Base-by-base conservation (phyloP, 30 jellyfish, hydroid and myxozoan genomes). In the Hydra vulgaris region DNA sequence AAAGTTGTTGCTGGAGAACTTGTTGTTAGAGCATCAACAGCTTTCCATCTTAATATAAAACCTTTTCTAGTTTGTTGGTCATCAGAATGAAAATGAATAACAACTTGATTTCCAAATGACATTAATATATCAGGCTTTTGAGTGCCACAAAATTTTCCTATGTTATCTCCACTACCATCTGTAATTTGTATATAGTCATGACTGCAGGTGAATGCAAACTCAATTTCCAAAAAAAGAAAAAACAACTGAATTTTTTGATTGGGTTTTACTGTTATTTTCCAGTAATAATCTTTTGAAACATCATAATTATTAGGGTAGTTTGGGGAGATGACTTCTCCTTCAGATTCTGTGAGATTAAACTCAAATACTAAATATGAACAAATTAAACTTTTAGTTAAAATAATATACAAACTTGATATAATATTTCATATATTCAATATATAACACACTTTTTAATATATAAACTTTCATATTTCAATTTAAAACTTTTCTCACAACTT, bases 171-270 rank as follows among this genome's bases (percentile, higher is more conserved):
- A 27, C 68, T 18, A 7, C 94, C 86, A 70, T 86, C 95, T 56
- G 76, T 85, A n/a, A 91, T 70, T 54, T 79, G 72, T 1, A 91
- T 72, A 83, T 77, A 91, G 70, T 91, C 98, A 78, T 87, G 76
- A 24, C 72, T 82, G 24, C 98, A 91, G 22, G 26, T 77, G 0
- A 70, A 81, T 26, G 77, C 84, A 56, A 76, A 66, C 69, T 86
- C 95, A 24, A 91, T 21, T 15, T 75, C 87, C 54, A 91, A 80
- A 0, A 56, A 80, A 17, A 67, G 74, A 71, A 91, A 86, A 0
- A 26, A 24, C 7, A 91, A 55, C 66, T 82, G 72, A 53, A 86
- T 86, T 54, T 73, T 56, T 17, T 78, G 53, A 24, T 76, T 18
- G 0, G 89, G 82, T 56, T 81, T 78, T 19, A 84, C 85, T 22